Evolutionary conservation across 2,888 invertebrate species (phyloP).

Genomic region (Tetheella fluctuosa): DNA sequence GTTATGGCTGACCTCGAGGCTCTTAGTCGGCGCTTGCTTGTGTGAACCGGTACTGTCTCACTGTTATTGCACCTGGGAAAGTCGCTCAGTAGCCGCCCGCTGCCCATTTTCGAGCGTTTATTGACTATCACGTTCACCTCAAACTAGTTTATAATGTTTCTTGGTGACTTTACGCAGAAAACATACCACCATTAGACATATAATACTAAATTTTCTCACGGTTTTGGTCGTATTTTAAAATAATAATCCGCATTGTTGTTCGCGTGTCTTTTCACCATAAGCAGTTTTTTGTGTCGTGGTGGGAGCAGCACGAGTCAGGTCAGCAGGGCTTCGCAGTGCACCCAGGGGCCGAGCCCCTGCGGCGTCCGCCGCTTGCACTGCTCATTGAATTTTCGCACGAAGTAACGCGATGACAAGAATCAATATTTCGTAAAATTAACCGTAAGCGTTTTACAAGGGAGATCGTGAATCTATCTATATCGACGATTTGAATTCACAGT

Average conservation of each 20-base stretch:
- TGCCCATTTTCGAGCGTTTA: slow-evolving; percentile 76
- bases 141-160: slow-evolving; percentile 77
- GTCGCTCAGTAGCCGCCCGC: slow-evolving; percentile 67
- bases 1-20: slow-evolving; percentile 53
- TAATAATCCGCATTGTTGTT: slow-evolving; percentile 43
- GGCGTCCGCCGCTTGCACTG: slow-evolving; percentile 43
- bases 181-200: slow-evolving; percentile 54
- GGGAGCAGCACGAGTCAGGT: slow-evolving; percentile 53
- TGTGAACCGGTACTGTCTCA: slow-evolving; percentile 58
- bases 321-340: slow-evolving; percentile 60
- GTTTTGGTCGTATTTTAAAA: slow-evolving; percentile 49
- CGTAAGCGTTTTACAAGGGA: slow-evolving; percentile 23
- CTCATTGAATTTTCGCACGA: slow-evolving; percentile 78
- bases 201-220: slow-evolving; percentile 70
- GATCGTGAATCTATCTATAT: slow-evolving; percentile 32
- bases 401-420: slow-evolving; percentile 51
- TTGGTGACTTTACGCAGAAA: slow-evolving; percentile 72
- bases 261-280: slow-evolving; percentile 77
- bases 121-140: slow-evolving; percentile 75
- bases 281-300: slow-evolving; percentile 54
- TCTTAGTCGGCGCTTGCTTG: slow-evolving; percentile 47
- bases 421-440: slow-evolving; percentile 51
- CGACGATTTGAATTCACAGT: slow-evolving; percentile 31
- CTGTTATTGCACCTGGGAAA: slow-evolving; percentile 72
- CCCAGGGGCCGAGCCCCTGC: slow-evolving; percentile 69